Evolutionary conservation across 1,140 invertebrate species (phyloP), one percentile per base, ranked within the genome.

Genomic region (Bicyclus anynana): DNA sequence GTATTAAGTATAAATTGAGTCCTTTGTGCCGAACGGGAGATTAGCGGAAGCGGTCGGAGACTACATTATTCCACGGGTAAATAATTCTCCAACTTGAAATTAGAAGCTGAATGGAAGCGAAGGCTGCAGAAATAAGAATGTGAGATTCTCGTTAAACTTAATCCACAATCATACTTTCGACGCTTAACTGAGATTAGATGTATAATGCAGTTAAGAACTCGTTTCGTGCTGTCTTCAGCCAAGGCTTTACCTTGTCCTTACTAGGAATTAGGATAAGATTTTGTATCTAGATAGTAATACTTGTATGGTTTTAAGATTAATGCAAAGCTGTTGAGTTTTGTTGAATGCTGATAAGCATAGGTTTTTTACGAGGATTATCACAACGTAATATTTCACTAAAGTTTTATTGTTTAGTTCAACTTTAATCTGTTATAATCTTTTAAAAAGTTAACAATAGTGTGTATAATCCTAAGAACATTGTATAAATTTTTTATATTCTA

Each of bases 1-100:
- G 77, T 67, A 66, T 75, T 83, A 74, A 69, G 67, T 72, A 72
- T 79, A 80, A 77, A 80, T 82, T 76, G 62, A 63, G 61, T 61
- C 58, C 57, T 77, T 87, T 84, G 78, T 87, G 68, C 57, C 48
- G 69, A 44, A 48, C 49, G 65, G 60, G 50, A 76, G 80, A 87
- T 87, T 87, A 87, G 77, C 74, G 66, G 64, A 67, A 83, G 77
- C 71, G 37, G 64, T 62, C 74, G 64, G 44, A 65, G 62, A 58
- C 68, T 64, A 64, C 53, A 60, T 53, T 59, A 56, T 76, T 73
- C 65, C 54, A 69, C 67, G 67, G 70, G 66, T 69, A 64, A 71
- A 76, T 80, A 76, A 84, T 79, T 78, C 75, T 72, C 52, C 59
- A 74, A 75, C 40, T 53, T 50, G 53, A 60, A 58, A 54, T 53